Conservation (phyloP, 2,888 invertebrate species). For the Cheilosia impressa region DNA sequence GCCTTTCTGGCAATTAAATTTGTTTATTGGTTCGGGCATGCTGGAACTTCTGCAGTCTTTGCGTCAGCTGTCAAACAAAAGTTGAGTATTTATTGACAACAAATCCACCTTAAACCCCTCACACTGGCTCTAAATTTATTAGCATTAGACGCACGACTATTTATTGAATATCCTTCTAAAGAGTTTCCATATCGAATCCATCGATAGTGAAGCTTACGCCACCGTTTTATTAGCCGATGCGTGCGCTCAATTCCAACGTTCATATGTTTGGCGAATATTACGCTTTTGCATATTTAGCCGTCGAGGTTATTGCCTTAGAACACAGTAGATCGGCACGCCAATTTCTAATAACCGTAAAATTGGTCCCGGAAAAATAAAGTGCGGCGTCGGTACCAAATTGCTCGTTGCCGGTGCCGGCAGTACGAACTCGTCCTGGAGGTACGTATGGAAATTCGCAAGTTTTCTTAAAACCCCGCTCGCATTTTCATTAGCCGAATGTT, state of each 20-base stretch:
- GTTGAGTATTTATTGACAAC: no score
- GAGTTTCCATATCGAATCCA: not conserved
- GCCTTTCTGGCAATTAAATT: no score
- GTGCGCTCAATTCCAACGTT: slow-evolving; percentile 35
- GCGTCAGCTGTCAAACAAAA: no score
- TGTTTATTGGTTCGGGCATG: no score
- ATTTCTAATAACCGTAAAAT: slow-evolving; percentile 65
- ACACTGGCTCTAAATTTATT: no score
- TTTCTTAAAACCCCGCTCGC: slow-evolving; percentile 25
- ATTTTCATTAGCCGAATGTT: slow-evolving; percentile 36
- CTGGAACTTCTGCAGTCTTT: no score
- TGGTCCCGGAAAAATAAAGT: slow-evolving; percentile 27
- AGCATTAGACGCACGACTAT: not conserved
- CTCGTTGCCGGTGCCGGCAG: not conserved
- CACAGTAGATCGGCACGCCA: slow-evolving; percentile 44
- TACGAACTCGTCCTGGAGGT: not conserved
- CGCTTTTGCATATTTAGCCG: slow-evolving; percentile 6
- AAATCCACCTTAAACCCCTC: no score
- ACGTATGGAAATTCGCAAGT: slow-evolving; percentile 40
- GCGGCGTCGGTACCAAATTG: not conserved
- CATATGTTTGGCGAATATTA: slow-evolving; percentile 29
- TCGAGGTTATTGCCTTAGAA: slow-evolving; percentile 35
- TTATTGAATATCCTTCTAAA: not conserved
- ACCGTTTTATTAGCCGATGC: slow-evolving; percentile 42
- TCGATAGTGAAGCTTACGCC: not conserved